Percentiles rank a stretch among this genome's conserved stretches.
Evolutionary conservation across 1,140 invertebrate species (phyloP).

Genomic region (Adelges cooleyi): DNA sequence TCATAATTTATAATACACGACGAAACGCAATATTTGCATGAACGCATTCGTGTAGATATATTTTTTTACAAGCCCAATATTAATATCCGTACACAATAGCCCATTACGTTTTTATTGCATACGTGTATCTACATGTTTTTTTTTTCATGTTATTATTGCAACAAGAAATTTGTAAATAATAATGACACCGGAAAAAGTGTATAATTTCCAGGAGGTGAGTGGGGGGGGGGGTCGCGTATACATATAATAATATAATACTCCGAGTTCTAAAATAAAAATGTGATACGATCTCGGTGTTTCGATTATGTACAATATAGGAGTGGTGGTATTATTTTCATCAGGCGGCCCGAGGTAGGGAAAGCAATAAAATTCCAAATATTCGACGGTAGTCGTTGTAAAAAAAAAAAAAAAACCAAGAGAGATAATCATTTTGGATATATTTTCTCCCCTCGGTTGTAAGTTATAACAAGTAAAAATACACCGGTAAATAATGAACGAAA

Average conservation of each 20-base stretch:
- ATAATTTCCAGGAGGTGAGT: not conserved
- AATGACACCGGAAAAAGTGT: not conserved
- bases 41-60: too few species aligned
- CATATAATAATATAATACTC: not conserved
- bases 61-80: too few species aligned
- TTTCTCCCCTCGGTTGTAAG: not conserved
- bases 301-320: constrained; percentile 2
- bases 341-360: not conserved
- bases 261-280: constrained; percentile 17
- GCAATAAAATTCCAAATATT: constrained; percentile 20
- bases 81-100: too few species aligned
- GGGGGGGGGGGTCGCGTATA: not conserved
- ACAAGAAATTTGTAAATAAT: constrained; percentile 28
- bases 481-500: constrained; percentile 23
- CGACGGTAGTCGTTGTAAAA: constrained; percentile 2
- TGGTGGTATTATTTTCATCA: constrained; percentile 16
- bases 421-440: constrained; percentile 18
- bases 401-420: not conserved
- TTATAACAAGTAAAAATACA: not conserved
- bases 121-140: constrained; percentile 11
- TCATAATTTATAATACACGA: constrained; percentile 3
- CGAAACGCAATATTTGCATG: not conserved
- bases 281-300: constrained; percentile 28
- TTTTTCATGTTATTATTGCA: not conserved
- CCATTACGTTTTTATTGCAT: constrained; percentile 16